Conservation (phyloP, 2,797 vertebrate species). For the Xerus rutilus region DNA sequence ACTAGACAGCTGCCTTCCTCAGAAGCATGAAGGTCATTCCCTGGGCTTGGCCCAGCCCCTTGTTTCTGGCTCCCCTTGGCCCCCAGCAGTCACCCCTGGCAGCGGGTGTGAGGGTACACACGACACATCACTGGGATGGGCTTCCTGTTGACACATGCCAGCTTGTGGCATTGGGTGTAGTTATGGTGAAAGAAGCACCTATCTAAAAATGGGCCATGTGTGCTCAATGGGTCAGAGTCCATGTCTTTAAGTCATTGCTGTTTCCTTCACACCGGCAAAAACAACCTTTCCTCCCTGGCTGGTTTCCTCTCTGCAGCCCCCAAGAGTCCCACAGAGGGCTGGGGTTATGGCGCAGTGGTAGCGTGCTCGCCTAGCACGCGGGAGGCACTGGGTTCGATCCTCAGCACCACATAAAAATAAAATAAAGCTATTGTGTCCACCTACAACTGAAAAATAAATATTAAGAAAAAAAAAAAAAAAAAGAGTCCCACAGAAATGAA, state of each 20-base stretch:
- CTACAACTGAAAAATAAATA: too few species aligned
- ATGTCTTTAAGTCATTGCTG: conserved; percentile 42
- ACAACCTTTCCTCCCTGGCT: not conserved
- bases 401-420: too few species aligned
- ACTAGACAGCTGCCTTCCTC: conserved; percentile 63
- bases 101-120: not conserved
- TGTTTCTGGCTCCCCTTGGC: conserved; percentile 48
- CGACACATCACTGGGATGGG: conserved; percentile 14
- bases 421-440: too few species aligned
- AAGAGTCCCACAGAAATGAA: conserved; percentile 43
- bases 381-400: too few species aligned
- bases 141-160: conserved; percentile 74
- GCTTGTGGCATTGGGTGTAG: conserved; percentile 65
- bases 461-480: too few species aligned
- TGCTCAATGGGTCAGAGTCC: conserved; percentile 35
- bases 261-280: conserved; percentile 36
- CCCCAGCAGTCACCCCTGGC: conserved; percentile 22
- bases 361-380: too few species aligned
- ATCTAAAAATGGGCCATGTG: conserved; percentile 68
- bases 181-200: conserved; percentile 51
- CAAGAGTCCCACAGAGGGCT: conserved; percentile 30
- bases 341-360: too few species aligned
- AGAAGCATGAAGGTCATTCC: conserved; percentile 69
- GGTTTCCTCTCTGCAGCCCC: conserved; percentile 6
- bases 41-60: conserved; percentile 60